These are phyloP conservation scores for Eudasyphora cyanicolor DNA, from an alignment of 2,888 invertebrate genomes.

Conservation along the genomic window DNA sequence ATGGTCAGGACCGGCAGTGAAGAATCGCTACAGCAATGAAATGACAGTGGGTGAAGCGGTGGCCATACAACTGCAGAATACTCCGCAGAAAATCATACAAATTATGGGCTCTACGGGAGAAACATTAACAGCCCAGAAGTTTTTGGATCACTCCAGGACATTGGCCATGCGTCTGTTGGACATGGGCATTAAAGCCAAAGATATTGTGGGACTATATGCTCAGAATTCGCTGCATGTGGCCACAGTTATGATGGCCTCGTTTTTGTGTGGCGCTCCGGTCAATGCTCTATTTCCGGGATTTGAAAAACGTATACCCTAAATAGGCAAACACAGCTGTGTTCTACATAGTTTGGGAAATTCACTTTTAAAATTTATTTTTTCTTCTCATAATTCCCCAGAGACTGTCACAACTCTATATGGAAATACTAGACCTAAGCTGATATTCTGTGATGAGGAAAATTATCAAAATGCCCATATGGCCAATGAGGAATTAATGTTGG, in stretches of 20 bases:
- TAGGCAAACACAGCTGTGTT: too few relatives aligned
- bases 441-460: slow-evolving; percentile 75
- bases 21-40: slow-evolving; percentile 71
- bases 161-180: slow-evolving; percentile 55
- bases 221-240: slow-evolving; percentile 71
- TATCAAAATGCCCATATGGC: slow-evolving; percentile 69
- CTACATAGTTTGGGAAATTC: too few relatives aligned
- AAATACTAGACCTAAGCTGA: slow-evolving; percentile 73
- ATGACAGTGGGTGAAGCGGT: slow-evolving; percentile 74
- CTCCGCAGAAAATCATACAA: slow-evolving; percentile 72
- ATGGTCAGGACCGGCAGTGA: slow-evolving; percentile 71
- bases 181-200: too few relatives aligned
- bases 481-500: slow-evolving; percentile 67
- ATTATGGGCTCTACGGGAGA: slow-evolving; percentile 72
- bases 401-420: slow-evolving; percentile 72
- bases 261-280: slow-evolving; percentile 72
- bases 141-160: slow-evolving; percentile 69
- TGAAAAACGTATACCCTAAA: slow-evolving; percentile 66
- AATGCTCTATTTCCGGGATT: slow-evolving; percentile 72
- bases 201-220: slow-evolving; percentile 74
- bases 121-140: slow-evolving; percentile 69
- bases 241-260: slow-evolving; percentile 72
- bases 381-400: slow-evolving; percentile 56
- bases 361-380: too few relatives aligned
- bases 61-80: slow-evolving; percentile 66